A percentile compares a stretch with the other conserved stretches of the same genome.
Conservation (phyloP, 2,113 vertebrate genomes). For the Atrichornis clamosus region DNA sequence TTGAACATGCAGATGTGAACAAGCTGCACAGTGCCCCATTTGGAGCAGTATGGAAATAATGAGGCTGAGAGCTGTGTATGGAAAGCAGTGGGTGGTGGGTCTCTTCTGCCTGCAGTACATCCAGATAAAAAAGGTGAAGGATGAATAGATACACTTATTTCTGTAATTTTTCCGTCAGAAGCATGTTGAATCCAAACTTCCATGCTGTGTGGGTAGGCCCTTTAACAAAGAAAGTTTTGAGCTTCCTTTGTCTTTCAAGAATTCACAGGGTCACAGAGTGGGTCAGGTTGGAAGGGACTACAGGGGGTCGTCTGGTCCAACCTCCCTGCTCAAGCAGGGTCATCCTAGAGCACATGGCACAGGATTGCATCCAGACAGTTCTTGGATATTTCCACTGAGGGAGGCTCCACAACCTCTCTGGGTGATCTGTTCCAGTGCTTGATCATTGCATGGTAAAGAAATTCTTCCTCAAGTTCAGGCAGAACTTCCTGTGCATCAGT, state of each 20-base stretch:
- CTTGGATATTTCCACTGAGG: neutral
- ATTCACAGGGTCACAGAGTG: neutral
- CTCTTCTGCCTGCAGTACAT: neutral
- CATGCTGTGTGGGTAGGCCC: neutral
- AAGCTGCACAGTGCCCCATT: neutral
- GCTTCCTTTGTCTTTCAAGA: neutral
- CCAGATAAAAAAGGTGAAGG: neutral
- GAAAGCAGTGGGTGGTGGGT: neutral
- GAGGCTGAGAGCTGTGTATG: neutral
- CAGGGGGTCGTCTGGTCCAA: neutral
- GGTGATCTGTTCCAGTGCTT: neutral
- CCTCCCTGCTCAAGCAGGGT: neutral
- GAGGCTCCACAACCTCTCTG: neutral
- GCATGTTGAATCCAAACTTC: neutral
- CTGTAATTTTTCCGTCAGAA: neutral
- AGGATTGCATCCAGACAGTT: neutral
- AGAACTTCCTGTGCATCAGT: neutral
- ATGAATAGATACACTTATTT: neutral
- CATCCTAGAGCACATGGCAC: neutral
- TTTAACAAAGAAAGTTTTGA: neutral
- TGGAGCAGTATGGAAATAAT: neutral
- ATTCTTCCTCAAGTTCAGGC: neutral
- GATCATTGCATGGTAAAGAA: no score
- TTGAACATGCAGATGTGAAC: accelerated
- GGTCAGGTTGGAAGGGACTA: neutral